Percentiles rank a stretch among this genome's conserved stretches.
Conservation (phyloP, 2,888 invertebrate genomes). For the Automeris io region DNA sequence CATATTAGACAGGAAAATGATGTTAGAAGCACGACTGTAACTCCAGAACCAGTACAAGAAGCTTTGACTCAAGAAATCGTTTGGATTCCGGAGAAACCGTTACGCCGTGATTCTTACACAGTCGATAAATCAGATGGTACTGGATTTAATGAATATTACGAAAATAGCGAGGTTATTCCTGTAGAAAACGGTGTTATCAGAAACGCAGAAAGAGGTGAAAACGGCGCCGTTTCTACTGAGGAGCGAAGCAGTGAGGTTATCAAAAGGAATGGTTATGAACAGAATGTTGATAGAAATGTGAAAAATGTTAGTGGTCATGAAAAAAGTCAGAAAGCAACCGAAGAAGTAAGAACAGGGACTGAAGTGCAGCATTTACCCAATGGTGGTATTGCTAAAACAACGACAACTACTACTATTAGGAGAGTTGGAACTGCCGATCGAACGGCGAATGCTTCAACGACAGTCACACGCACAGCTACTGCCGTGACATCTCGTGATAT, state of each 20-base stretch:
- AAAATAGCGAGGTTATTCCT: conserved; percentile 53
- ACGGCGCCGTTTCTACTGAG: conserved; percentile 39
- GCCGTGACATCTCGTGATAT: conserved; percentile 60
- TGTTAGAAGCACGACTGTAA: conserved; percentile 49
- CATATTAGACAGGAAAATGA: conserved; percentile 51
- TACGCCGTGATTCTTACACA: conserved; percentile 64
- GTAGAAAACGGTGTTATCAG: conserved; percentile 50
- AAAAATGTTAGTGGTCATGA: conserved; percentile 53
- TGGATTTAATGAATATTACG: conserved; percentile 48
- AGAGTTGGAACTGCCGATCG: conserved; percentile 58
- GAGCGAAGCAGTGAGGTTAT: conserved; percentile 44
- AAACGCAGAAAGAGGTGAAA: conserved; percentile 47
- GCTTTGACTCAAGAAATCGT: conserved; percentile 58
- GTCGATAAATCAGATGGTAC: conserved; percentile 54
- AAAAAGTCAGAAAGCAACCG: conserved; percentile 43
- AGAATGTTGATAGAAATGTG: conserved; percentile 46
- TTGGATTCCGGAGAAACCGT: conserved; percentile 57
- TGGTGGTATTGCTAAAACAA: conserved; percentile 58
- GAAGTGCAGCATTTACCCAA: conserved; percentile 58
- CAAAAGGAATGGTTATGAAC: conserved; percentile 48
- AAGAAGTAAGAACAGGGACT: conserved; percentile 55
- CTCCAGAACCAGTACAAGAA: conserved; percentile 60
- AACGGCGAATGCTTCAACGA: conserved; percentile 50
- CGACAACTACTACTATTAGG: conserved; percentile 58
- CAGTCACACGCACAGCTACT: conserved; percentile 53